phyloP scores from a whole-genome alignment of 2,888 invertebrate species.

The Eudasyphora cyanicolor region DNA sequence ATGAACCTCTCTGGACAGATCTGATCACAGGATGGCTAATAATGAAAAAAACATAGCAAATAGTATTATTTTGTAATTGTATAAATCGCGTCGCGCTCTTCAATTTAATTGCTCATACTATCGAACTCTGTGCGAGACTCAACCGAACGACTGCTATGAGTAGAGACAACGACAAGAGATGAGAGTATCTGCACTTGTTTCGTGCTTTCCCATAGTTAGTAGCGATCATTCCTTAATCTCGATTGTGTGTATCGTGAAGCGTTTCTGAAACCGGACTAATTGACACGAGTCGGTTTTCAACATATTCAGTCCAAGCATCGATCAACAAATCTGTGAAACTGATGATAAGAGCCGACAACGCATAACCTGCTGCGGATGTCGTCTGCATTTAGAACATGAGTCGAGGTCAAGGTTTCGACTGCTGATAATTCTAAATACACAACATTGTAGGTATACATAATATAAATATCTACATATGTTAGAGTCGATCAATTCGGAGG shows the following conservation, averaged over 20 bases:
- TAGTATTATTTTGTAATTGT: too few species aligned
- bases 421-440: background rate
- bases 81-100: too few species aligned
- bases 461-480: too few species aligned
- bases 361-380: background rate
- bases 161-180: too few species aligned
- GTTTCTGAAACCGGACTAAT: background rate
- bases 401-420: background rate
- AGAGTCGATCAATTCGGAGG: background rate
- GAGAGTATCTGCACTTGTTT: background rate
- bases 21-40: background rate
- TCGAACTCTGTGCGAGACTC: background rate
- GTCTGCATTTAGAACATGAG: background rate
- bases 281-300: background rate
- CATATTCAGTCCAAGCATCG: background rate
- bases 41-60: background rate
- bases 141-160: too few species aligned
- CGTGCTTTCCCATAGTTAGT: background rate
- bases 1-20: conserved; percentile 37
- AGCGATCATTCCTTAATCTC: background rate
- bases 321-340: background rate
- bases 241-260: background rate
- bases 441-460: background rate
- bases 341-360: conserved; percentile 1
- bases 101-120: too few species aligned